These are phyloP conservation scores for Pseudorhiza aurosa DNA, from an alignment of 30 jellyfish, hydroid and myxozoan species.

Conservation along the genomic window DNA sequence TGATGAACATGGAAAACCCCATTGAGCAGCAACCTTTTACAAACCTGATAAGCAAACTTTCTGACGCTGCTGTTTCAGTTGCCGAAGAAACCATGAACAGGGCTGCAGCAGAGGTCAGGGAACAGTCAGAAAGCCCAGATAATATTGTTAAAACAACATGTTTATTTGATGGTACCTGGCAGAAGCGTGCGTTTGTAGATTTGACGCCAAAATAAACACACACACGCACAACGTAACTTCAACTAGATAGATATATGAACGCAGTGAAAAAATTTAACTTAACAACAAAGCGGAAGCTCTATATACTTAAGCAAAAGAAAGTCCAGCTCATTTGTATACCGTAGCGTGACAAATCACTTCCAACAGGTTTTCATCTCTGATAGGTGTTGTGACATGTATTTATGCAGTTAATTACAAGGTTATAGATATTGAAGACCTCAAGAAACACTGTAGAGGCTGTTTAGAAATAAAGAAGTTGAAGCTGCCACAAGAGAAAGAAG, in stretches of 20 bases:
- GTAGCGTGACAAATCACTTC: too few species aligned
- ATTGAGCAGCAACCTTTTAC: slow-evolving; percentile 1
- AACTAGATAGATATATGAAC: too few species aligned
- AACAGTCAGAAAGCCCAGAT: not conserved
- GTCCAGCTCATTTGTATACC: too few species aligned
- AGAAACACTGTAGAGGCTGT: slow-evolving; percentile 7
- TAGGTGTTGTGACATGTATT: slow-evolving; percentile 22
- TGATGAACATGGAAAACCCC: slow-evolving; percentile 10
- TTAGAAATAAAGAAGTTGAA: not conserved
- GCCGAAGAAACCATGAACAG: slow-evolving; percentile 14
- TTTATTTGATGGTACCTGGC: slow-evolving; percentile 38
- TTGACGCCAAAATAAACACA: too few species aligned
- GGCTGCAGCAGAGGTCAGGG: slow-evolving; percentile 30
- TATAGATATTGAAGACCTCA: not conserved
- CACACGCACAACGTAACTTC: too few species aligned
- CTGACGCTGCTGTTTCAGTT: not conserved
- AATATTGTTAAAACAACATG: not conserved
- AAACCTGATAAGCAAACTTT: not conserved
- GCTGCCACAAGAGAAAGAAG: not conserved
- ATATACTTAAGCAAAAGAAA: too few species aligned
- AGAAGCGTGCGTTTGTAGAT: too few species aligned
- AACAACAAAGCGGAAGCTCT: too few species aligned
- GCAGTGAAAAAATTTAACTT: too few species aligned
- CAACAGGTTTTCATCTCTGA: slow-evolving; percentile 15
- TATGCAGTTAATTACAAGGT: slow-evolving; percentile 5